Evolutionary conservation across 2,113 vertebrate species (phyloP).

Genomic region (Solea senegalensis): DNA sequence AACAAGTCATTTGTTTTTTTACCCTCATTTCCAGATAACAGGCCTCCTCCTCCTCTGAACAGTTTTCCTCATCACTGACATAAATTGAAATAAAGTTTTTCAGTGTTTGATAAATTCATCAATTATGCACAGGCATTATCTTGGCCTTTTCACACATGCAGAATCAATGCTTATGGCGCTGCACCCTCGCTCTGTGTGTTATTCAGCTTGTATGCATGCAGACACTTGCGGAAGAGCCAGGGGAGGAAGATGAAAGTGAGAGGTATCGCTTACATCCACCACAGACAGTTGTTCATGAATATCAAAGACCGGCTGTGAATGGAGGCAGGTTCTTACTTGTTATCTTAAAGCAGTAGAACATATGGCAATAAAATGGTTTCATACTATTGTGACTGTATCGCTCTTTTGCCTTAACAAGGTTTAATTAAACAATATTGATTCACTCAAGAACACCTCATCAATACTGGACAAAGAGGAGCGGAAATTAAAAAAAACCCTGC

Average conservation of each 20-base stretch:
- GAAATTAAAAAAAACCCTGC: constrained; percentile 6
- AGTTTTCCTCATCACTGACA: constrained; percentile 34
- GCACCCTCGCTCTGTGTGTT: constrained; percentile 70
- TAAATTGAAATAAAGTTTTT: constrained; percentile 58
- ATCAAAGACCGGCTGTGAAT: constrained; percentile 85
- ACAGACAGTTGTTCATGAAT: constrained; percentile 87
- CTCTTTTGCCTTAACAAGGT: constrained; percentile 16
- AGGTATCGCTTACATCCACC: constrained; percentile 80
- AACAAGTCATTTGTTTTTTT: constrained; percentile 41
- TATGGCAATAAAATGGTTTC: constrained; percentile 67
- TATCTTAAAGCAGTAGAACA: constrained; percentile 69
- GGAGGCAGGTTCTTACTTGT: constrained; percentile 68
- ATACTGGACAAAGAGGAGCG: constrained; percentile 13
- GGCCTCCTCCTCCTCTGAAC: background rate
- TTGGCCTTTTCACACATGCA: constrained; percentile 71
- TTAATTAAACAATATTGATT: constrained; percentile 60
- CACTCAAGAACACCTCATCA: constrained; percentile 24
- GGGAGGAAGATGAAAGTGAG: constrained; percentile 83
- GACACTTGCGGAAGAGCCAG: constrained; percentile 80
- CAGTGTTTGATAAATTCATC: constrained; percentile 63
- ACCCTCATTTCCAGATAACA: constrained; percentile 4
- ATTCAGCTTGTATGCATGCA: constrained; percentile 68
- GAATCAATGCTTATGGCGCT: constrained; percentile 62
- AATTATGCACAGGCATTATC: constrained; percentile 69
- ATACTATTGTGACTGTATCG: constrained; percentile 38